Evolutionary conservation across 53 echinoderm and acorn worm genomes (phyloP).

Genomic region (Holothuria scabra): DNA sequence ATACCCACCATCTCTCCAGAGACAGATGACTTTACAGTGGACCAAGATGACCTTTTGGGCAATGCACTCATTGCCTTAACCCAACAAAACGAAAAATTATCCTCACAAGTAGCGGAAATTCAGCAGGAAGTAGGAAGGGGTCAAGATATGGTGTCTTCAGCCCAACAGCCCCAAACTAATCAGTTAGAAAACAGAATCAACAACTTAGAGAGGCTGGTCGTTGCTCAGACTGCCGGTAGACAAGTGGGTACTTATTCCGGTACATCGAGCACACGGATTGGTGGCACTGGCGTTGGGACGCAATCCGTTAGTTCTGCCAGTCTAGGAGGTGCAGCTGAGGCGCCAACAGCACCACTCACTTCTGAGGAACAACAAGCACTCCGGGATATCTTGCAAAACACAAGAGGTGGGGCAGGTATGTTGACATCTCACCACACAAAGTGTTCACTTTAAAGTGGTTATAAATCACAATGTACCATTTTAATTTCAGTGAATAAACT

Average conservation of each 20-base stretch:
- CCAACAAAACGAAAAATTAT: constrained; percentile 13
- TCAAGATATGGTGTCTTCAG: too few relatives aligned
- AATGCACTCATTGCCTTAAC: not conserved
- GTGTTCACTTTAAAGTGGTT: too few relatives aligned
- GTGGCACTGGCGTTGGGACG: not conserved
- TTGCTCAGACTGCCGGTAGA: not conserved
- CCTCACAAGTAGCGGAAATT: constrained; percentile 31
- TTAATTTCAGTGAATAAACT: too few relatives aligned
- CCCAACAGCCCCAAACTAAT: not conserved
- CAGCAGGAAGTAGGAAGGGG: not conserved
- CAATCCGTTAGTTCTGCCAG: too few relatives aligned
- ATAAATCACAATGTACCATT: too few relatives aligned
- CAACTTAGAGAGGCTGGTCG: constrained; percentile 16
- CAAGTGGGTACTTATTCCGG: too few relatives aligned
- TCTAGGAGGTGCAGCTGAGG: too few relatives aligned
- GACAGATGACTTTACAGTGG: not conserved
- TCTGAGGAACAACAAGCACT: constrained; percentile 23
- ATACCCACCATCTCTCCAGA: constrained; percentile 22
- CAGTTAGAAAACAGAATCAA: constrained; percentile 14
- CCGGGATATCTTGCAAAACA: not conserved
- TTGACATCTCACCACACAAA: too few relatives aligned
- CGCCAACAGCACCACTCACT: not conserved
- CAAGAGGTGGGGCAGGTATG: constrained; percentile 2
- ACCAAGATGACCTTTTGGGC: constrained; percentile 19
- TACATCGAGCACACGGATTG: not conserved